Conservation (phyloP, 1,140 invertebrate species). For the Drosophila nannoptera region DNA sequence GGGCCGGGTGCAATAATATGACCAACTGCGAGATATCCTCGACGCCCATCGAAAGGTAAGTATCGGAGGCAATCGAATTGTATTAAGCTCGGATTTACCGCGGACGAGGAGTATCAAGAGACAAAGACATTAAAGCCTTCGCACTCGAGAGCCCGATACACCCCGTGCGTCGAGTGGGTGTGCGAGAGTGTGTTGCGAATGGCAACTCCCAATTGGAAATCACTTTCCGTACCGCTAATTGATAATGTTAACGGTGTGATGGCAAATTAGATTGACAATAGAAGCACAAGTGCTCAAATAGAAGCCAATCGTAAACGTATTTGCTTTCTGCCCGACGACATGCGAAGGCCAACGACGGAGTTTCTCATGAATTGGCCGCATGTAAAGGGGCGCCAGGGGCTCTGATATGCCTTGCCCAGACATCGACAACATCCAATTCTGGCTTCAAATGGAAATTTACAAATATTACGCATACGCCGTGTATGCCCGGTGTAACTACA, state of each 20-base stretch:
- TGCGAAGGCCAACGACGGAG: conserved; percentile 20
- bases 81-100: background rate
- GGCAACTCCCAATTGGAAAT: conserved; percentile 38
- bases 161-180: background rate
- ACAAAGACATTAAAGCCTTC: background rate
- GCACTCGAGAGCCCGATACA: conserved; percentile 4
- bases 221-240: conserved; percentile 59
- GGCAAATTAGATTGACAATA: conserved; percentile 57
- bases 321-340: conserved; percentile 16
- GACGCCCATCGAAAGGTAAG: background rate
- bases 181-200: conserved; percentile 1
- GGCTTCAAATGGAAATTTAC: conserved; percentile 2
- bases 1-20: background rate
- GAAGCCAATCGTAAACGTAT: conserved; percentile 20
- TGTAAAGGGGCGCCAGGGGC: too few relatives aligned
- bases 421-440: too few relatives aligned
- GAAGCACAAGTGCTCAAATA: conserved; percentile 46
- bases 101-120: background rate
- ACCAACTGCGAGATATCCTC: conserved; percentile 7
- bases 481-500: background rate
- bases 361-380: conserved; percentile 12
- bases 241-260: conserved; percentile 62
- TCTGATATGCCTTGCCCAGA: too few relatives aligned
- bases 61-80: background rate
- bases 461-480: conserved; percentile 24